Conservation (phyloP, 2,888 invertebrate genomes). For the Dicyrtomina minuta region DNA sequence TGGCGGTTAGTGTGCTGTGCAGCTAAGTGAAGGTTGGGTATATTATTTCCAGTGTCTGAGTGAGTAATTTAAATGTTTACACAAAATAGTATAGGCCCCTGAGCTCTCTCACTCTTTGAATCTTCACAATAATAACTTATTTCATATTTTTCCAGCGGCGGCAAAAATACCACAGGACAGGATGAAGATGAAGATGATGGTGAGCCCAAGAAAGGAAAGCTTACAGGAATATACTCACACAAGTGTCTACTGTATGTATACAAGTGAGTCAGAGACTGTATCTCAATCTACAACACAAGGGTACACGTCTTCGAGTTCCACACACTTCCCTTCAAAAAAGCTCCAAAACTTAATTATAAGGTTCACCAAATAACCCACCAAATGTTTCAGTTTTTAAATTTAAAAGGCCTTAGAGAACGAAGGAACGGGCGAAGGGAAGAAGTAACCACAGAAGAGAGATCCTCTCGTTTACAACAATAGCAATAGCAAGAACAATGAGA, state of each 20-base stretch:
- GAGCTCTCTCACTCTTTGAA: too few relatives aligned
- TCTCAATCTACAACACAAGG: not conserved
- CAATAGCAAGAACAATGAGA: constrained; percentile 49
- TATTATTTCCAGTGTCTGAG: too few relatives aligned
- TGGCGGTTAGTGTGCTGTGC: too few relatives aligned
- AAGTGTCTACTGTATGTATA: not conserved
- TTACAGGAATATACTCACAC: not conserved
- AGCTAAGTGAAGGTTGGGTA: too few relatives aligned
- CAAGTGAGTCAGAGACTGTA: too few relatives aligned
- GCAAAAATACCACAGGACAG: too few relatives aligned
- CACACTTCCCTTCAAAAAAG: constrained; percentile 32
- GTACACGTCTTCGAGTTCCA: too few relatives aligned
- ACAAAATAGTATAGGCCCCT: too few relatives aligned
- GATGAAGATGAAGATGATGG: too few relatives aligned
- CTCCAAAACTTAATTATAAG: constrained; percentile 37
- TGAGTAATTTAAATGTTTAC: too few relatives aligned
- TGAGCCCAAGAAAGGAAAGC: not conserved
- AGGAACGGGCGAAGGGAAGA: not conserved
- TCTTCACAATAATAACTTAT: constrained; percentile 1
- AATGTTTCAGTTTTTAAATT: constrained; percentile 26
- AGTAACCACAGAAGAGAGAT: not conserved
- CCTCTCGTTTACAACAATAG: too few relatives aligned
- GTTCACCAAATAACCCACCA: constrained; percentile 30
- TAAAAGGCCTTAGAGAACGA: constrained; percentile 15
- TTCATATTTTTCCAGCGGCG: not conserved